These are phyloP conservation scores for Brachionus rubens DNA, from an alignment of 1,140 invertebrate species.

Conservation along the genomic window DNA sequence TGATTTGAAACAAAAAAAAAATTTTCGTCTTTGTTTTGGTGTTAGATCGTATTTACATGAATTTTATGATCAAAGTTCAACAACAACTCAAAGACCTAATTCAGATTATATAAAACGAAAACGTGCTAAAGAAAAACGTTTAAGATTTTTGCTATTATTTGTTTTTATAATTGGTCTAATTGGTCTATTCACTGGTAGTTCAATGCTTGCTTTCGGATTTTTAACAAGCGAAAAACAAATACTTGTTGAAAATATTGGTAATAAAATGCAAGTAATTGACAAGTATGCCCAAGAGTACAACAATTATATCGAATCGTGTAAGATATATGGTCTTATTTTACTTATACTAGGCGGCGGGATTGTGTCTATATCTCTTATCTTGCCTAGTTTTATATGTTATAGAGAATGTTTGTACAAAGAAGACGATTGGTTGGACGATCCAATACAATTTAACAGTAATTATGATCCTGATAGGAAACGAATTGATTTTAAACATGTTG, in stretches of 20 bases:
- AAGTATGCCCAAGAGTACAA: background rate
- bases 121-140: background rate
- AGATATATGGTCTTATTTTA: background rate
- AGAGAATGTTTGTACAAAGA: background rate
- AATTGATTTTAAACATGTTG: conserved; percentile 21
- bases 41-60: conserved; percentile 39
- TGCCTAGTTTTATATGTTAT: conserved; percentile 38
- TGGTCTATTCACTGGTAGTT: background rate
- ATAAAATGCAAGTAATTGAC: conserved; percentile 15
- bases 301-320: conserved; percentile 17
- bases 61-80: conserved; percentile 41
- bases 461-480: background rate
- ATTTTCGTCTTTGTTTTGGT: conserved; percentile 12
- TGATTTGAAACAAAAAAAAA: too few species aligned
- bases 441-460: background rate
- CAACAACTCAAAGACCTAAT: too few species aligned
- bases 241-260: background rate
- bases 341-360: background rate
- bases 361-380: background rate
- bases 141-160: background rate
- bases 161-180: background rate
- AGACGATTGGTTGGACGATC: background rate
- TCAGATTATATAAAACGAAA: background rate
- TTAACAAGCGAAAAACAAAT: background rate
- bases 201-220: background rate